Evolutionary conservation across 1,140 invertebrate genomes (phyloP).

Genomic region (Wiebesia pumilae): DNA sequence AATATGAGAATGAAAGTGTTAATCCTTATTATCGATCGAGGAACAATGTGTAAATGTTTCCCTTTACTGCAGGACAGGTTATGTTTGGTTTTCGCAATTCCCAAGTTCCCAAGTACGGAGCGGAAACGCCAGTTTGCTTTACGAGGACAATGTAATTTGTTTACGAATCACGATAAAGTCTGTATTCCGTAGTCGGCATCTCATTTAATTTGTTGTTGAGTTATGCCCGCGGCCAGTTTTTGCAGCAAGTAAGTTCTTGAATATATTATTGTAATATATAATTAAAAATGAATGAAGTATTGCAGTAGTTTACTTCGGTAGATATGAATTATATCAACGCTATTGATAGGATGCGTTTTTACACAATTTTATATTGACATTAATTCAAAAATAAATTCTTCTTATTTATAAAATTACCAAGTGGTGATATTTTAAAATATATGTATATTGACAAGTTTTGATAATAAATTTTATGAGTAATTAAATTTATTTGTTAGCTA

Average conservation of each 20-base stretch:
- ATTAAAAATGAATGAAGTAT: not conserved
- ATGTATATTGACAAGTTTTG: too few relatives aligned
- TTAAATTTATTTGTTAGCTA: conserved; percentile 22
- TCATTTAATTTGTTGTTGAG: conserved; percentile 31
- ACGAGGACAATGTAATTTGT: conserved; percentile 48
- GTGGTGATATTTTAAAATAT: too few relatives aligned
- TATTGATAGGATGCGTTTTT: conserved; percentile 25
- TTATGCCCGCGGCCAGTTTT: conserved; percentile 19
- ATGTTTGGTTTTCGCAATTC: conserved; percentile 19
- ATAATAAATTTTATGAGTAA: not conserved
- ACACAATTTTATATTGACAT: too few relatives aligned
- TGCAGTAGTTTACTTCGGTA: not conserved
- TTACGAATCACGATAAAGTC: conserved; percentile 3
- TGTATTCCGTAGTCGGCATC: not conserved
- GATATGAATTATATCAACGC: not conserved
- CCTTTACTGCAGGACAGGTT: conserved; percentile 15
- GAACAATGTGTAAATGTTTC: not conserved
- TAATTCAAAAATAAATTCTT: not conserved
- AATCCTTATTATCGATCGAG: not conserved
- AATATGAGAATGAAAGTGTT: not conserved
- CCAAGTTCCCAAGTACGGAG: not conserved
- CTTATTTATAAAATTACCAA: not conserved
- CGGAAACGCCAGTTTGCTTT: conserved; percentile 42
- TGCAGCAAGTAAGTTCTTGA: conserved; percentile 33
- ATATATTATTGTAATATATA: not conserved